Base-by-base conservation (phyloP, 92 coral and sea anemone species). In the Phymanthus crucifer region DNA sequence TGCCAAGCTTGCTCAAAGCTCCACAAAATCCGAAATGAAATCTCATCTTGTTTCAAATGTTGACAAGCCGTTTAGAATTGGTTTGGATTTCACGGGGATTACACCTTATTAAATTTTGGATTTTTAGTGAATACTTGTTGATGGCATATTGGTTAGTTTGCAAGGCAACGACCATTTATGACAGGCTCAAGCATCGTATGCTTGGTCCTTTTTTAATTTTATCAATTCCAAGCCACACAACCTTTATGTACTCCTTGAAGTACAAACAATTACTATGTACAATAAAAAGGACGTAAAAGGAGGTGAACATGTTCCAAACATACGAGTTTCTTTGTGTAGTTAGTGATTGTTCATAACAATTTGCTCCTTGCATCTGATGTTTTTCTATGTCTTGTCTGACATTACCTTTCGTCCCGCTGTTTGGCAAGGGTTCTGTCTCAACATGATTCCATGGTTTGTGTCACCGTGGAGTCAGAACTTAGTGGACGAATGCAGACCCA, bases 1-100 rank as follows among this genome's bases (percentile, higher is more conserved):
- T 61, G 29, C 34, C 32, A 24, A 29, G 33, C 34, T 29, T 61
- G 34, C 17, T 61, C 29, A 24, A 61, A 26, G 26, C 12, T 29
- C 68, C 7, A 54, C 24, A 54, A 24, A 27, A 17, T 8, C 13
- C 68, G 68, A 61, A 61, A 77, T 71, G 11, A 29, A 64, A 75
- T 18, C 24, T 21, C 26, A 56, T 56, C 38, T 52, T 19, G 23
- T 29, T 32, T 10, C 32, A 40, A 32, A 75, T 52, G 27, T 13
- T 48, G 23, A n/a, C 78, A 27, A 66, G 38, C 19, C 52, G 26
- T 37, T 75, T 54, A 64, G 50, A 36, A 6, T 34, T 34, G 29
- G 21, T 77, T 37, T 77, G 56, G 40, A 64, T 38, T 77, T 61
- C 35, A 18, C 72, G 38, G 57, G 81, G 81, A 77, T 77, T 77